phyloP scores from a whole-genome alignment of 2,888 invertebrate species.

The Heliconius cydno region DNA sequence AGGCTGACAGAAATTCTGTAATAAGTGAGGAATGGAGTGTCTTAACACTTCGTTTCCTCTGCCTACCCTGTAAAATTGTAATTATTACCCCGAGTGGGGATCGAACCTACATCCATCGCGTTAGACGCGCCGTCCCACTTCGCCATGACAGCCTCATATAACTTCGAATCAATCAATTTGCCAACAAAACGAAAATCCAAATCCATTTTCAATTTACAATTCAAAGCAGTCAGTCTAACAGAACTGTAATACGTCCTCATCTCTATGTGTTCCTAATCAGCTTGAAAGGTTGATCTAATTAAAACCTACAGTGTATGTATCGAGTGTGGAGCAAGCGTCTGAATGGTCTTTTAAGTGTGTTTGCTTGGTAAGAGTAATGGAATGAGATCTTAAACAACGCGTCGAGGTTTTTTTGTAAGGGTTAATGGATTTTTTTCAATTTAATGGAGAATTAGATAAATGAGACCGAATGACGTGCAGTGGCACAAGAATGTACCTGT shows the following conservation, averaged over 20 bases:
- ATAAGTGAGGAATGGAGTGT: background rate
- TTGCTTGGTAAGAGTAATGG: constrained; percentile 29
- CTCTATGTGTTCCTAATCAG: constrained; percentile 41
- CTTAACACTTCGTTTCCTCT: background rate
- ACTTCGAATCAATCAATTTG: background rate
- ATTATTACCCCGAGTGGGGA: too few species aligned
- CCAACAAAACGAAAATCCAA: constrained; percentile 11
- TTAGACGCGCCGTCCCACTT: background rate
- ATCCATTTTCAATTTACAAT: constrained; percentile 28
- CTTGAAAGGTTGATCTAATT: constrained; percentile 44
- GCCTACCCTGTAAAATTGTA: too few species aligned
- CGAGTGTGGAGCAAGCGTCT: constrained; percentile 32
- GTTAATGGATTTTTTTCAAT: background rate
- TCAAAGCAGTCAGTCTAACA: constrained; percentile 32
- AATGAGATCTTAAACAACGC: constrained; percentile 21
- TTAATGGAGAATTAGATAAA: background rate
- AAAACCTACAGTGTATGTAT: constrained; percentile 31
- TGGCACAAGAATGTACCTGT: background rate
- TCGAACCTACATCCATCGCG: background rate
- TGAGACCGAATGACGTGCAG: background rate
- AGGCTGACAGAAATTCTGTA: too few species aligned
- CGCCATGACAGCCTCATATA: background rate
- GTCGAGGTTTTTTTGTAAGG: background rate
- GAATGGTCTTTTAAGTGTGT: constrained; percentile 34
- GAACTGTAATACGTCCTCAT: constrained; percentile 32